Percentiles rank a stretch among this genome's conserved stretches.
These are phyloP conservation scores for Ypsolopha scabrella DNA, from an alignment of 2,888 invertebrate species.

Conservation along the genomic window DNA sequence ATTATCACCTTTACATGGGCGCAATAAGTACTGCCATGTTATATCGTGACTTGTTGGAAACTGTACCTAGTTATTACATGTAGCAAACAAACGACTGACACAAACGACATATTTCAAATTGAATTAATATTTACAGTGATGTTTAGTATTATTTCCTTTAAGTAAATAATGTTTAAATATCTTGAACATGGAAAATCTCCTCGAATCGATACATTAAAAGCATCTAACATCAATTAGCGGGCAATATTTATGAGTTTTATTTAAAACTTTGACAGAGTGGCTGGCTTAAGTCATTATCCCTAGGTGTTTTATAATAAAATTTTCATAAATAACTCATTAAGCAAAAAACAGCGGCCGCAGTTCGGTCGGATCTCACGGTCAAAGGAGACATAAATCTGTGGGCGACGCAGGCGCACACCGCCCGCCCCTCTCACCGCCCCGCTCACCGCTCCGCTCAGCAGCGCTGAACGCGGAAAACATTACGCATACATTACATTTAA, in stretches of 20 bases:
- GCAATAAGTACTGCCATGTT: no score
- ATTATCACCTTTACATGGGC: no score
- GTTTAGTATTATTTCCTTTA: background rate
- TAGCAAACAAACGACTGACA: no score
- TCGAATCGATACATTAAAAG: constrained; percentile 30
- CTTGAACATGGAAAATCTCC: background rate
- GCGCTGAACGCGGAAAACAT: constrained; percentile 35
- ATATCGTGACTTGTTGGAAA: no score
- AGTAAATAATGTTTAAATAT: background rate
- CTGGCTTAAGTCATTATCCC: constrained; percentile 41
- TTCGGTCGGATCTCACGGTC: constrained; percentile 62
- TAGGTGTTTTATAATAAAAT: constrained; percentile 54
- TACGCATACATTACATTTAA: background rate
- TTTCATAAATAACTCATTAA: constrained; percentile 66
- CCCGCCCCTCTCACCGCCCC: constrained; percentile 12
- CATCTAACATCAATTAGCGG: constrained; percentile 33
- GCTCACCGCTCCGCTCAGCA: constrained; percentile 5
- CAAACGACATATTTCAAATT: no score
- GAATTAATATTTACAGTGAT: no score
- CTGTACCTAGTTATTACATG: no score
- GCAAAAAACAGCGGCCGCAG: constrained; percentile 50
- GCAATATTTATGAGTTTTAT: constrained; percentile 38
- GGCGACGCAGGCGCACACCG: constrained; percentile 21
- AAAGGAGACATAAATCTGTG: constrained; percentile 61
- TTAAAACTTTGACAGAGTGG: constrained; percentile 39